Percentiles rank a stretch among this genome's conserved stretches.
phyloP scores from a whole-genome alignment of 2,113 vertebrate genomes.

The Pseudolaguvia tuberculata region DNA sequence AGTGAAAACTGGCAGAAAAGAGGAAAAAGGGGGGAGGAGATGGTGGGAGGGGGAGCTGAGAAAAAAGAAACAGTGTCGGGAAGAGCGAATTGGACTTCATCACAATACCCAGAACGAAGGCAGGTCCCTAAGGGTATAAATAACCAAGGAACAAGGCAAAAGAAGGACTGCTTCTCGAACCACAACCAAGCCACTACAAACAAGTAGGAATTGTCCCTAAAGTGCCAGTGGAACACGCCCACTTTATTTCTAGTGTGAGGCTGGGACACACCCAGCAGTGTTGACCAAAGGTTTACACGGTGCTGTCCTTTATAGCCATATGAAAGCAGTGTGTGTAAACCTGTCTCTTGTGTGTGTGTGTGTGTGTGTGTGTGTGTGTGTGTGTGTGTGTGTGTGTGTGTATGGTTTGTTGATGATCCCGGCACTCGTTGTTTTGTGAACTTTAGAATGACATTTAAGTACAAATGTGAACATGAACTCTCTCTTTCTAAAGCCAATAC shows the following conservation, averaged over 20 bases:
- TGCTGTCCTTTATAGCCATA: not conserved
- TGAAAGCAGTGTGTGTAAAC: not conserved
- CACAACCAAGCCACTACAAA: not conserved
- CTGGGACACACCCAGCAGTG: not conserved
- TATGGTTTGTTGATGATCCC: not conserved
- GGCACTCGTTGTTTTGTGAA: not conserved
- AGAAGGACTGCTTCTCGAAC: too few species aligned
- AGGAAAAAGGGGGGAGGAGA: not conserved
- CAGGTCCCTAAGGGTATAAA: not conserved
- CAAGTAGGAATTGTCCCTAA: too few species aligned
- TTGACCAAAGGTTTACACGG: not conserved
- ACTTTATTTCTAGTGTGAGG: not conserved
- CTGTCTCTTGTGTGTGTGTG: too few species aligned
- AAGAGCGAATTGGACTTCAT: not conserved
- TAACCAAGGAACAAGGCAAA: not conserved
- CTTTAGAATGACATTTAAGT: constrained; percentile 24
- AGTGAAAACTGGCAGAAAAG: constrained; percentile 8
- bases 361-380: too few species aligned
- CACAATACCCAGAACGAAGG: not conserved
- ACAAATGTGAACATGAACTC: constrained; percentile 1
- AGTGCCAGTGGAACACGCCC: not conserved
- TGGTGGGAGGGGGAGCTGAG: too few species aligned
- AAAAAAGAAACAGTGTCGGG: not conserved
- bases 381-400: not conserved
- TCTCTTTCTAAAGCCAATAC: not conserved